Conservation (phyloP, 2,888 invertebrate genomes). For the Cephus spinipes region DNA sequence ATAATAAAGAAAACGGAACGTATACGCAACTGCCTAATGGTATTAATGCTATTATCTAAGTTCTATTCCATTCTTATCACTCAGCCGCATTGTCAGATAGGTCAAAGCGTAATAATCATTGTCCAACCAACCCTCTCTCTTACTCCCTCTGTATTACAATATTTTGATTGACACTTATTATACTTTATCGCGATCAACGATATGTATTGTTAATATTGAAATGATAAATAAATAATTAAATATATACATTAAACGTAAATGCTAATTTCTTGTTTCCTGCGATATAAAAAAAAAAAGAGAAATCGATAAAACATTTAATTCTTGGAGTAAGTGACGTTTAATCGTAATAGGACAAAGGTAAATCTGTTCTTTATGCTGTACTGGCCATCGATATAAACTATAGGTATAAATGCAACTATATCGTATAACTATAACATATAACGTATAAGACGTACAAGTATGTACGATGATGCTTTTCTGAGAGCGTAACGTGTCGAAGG, state of each 20-base stretch:
- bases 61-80: neutral
- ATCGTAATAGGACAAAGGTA: neutral
- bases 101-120: neutral
- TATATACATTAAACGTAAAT: neutral
- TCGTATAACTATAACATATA: neutral
- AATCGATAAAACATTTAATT: neutral
- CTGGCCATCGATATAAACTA: conserved; percentile 17
- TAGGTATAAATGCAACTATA: neutral
- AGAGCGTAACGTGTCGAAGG: neutral
- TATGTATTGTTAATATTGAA: neutral
- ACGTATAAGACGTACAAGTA: neutral
- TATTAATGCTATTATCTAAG: neutral
- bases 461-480: neutral
- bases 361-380: conserved; percentile 2
- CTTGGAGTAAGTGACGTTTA: neutral
- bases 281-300: neutral
- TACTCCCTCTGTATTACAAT: neutral
- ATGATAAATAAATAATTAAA: neutral
- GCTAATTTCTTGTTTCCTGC: neutral
- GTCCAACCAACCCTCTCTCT: neutral
- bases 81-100: neutral
- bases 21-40: neutral
- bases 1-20: neutral
- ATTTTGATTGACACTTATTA: neutral
- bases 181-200: neutral